A percentile compares a stretch with the other conserved stretches of the same genome.
These are phyloP conservation scores for Macrophya annulata DNA, from an alignment of 2,888 invertebrate genomes.

Conservation along the genomic window DNA sequence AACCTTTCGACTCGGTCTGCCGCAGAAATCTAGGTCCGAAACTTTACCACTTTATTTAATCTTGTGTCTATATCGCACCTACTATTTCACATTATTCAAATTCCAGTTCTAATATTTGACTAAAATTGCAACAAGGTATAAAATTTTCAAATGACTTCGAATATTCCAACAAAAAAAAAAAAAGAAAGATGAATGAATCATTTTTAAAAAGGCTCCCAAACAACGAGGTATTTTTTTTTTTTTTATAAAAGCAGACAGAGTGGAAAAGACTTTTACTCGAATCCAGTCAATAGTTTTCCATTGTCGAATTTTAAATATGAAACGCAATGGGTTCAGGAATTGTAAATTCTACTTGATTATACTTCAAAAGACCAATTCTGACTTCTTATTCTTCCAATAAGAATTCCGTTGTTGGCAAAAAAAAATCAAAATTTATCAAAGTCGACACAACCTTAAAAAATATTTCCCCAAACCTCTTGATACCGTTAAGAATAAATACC, in stretches of 20 bases:
- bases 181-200: neutral
- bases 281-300: neutral
- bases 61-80: slow-evolving; percentile 10
- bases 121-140: neutral
- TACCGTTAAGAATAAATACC: neutral
- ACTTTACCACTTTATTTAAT: slow-evolving; percentile 40
- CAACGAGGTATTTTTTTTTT: too few relatives aligned
- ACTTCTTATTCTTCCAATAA: neutral
- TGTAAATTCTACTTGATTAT: slow-evolving; percentile 8
- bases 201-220: neutral
- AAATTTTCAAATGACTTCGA: neutral
- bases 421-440: too few relatives aligned
- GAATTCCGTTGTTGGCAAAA: neutral
- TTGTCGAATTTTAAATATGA: neutral
- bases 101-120: neutral
- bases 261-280: neutral
- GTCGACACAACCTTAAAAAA: neutral
- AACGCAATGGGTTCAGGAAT: neutral
- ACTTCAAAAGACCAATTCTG: neutral
- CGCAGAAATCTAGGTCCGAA: slow-evolving; percentile 32
- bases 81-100: slow-evolving; percentile 9
- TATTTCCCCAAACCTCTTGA: neutral
- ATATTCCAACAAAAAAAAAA: neutral
- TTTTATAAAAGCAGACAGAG: neutral
- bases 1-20: slow-evolving; percentile 13